Conservation (phyloP, 2,797 vertebrate species). For the Mus caroli region DNA sequence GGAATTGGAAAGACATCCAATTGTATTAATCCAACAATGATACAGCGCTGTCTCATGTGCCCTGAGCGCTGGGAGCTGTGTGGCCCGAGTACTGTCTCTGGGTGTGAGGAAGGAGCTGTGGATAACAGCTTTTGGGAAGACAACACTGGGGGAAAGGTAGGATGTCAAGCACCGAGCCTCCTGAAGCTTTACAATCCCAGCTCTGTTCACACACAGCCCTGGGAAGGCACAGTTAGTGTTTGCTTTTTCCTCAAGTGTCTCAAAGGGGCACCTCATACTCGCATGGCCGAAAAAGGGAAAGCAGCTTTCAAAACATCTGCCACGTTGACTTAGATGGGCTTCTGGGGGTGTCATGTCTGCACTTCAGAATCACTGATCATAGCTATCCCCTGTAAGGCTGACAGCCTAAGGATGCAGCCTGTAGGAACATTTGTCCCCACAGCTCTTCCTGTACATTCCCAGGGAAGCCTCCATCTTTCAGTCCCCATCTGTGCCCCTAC, state of each 20-base stretch:
- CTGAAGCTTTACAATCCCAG: neutral
- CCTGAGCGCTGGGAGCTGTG: accelerated
- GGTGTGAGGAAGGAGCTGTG: accelerated
- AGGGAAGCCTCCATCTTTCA: conserved; percentile 84
- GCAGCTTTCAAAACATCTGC: neutral
- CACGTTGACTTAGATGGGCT: neutral
- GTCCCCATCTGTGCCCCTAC: conserved; percentile 81
- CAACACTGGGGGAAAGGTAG: neutral
- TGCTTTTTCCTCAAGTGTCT: neutral
- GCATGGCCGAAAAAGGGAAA: neutral
- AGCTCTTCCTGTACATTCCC: conserved; percentile 74
- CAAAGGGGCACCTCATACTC: neutral
- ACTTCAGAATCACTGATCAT: accelerated
- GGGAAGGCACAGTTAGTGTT: neutral
- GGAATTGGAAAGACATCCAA: neutral
- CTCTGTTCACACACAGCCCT: neutral
- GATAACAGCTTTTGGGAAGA: neutral
- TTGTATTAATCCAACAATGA: too few relatives aligned
- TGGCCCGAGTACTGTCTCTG: neutral
- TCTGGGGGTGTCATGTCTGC: neutral
- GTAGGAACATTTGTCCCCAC: neutral
- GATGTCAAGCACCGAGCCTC: neutral
- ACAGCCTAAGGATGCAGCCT: neutral
- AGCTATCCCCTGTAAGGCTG: neutral
- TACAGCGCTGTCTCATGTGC: accelerated